A percentile compares a stretch with the other conserved stretches of the same genome.
Conservation (phyloP, 2,888 invertebrate species). For the Frankliniella intonsa region DNA sequence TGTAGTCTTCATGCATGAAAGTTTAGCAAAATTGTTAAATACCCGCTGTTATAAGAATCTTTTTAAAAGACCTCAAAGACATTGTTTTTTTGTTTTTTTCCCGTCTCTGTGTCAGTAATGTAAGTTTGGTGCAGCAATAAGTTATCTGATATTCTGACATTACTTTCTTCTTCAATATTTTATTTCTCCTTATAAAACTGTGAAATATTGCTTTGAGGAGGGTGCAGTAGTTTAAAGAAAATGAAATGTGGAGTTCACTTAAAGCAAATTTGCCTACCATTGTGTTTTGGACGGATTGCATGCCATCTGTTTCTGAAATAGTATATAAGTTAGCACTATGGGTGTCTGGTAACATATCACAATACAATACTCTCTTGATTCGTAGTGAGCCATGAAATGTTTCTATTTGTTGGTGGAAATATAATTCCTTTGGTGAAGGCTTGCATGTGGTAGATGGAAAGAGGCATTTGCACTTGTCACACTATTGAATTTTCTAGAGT, state of each 20-base stretch:
- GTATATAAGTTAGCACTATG: no score
- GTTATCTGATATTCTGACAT: conserved; percentile 32
- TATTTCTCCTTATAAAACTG: background rate
- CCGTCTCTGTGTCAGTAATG: conserved; percentile 2
- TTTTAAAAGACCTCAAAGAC: conserved; percentile 50
- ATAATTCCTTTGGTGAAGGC: background rate
- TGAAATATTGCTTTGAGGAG: no score
- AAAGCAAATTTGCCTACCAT: no score
- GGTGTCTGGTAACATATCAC: no score
- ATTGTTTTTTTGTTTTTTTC: conserved; percentile 53
- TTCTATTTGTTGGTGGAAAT: background rate
- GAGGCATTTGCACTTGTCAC: background rate
- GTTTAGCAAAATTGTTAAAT: conserved; percentile 34
- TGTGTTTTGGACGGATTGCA: no score
- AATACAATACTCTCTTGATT: background rate
- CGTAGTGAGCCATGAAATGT: background rate
- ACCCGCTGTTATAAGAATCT: no score
- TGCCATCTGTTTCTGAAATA: no score
- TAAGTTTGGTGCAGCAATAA: background rate
- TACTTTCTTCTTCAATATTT: conserved; percentile 32
- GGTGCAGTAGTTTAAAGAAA: no score
- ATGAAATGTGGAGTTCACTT: no score
- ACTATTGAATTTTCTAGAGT: background rate
- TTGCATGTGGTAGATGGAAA: conserved; percentile 4
- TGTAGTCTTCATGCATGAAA: conserved; percentile 36